Evolutionary conservation across 2,113 vertebrate species (phyloP).

Genomic region (Protomyctophum bolini): DNA sequence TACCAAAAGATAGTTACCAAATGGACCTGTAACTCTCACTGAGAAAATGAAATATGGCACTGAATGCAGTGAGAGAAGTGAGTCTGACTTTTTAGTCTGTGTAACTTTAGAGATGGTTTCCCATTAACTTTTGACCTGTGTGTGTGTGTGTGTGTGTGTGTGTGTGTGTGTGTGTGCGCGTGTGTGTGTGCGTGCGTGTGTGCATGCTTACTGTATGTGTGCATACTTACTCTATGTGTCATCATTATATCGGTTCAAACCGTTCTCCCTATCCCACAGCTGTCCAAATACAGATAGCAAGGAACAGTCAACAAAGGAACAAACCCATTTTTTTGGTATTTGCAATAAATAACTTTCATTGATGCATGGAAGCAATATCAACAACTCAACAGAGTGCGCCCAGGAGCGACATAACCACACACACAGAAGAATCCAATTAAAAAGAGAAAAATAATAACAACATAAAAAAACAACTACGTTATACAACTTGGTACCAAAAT

Average conservation of each 20-base stretch:
- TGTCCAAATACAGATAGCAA: not conserved
- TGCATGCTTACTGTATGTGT: constrained; percentile 1
- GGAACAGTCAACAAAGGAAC: constrained; percentile 70
- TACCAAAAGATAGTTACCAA: too few species aligned
- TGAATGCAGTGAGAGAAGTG: not conserved
- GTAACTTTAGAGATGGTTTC: too few species aligned
- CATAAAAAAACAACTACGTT: constrained; percentile 80
- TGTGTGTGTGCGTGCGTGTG: not conserved
- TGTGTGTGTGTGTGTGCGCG: not conserved
- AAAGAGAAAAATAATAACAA: constrained; percentile 62
- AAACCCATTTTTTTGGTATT: constrained; percentile 81
- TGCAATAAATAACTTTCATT: constrained; percentile 87
- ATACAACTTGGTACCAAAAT: constrained; percentile 84
- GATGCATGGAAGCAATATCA: constrained; percentile 87
- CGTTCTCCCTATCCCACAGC: not conserved
- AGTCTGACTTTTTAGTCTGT: not conserved
- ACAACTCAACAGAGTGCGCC: constrained; percentile 89
- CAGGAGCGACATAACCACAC: constrained; percentile 82
- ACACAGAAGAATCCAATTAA: constrained; percentile 78
- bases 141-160: constrained; percentile 5
- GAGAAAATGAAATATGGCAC: too few species aligned
- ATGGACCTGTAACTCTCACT: too few species aligned
- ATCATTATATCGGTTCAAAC: not conserved
- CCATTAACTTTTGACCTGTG: not conserved
- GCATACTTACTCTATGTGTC: too few species aligned